Base-by-base conservation (phyloP, 2,888 invertebrate species). In the Pterobdella sp. region DNA sequence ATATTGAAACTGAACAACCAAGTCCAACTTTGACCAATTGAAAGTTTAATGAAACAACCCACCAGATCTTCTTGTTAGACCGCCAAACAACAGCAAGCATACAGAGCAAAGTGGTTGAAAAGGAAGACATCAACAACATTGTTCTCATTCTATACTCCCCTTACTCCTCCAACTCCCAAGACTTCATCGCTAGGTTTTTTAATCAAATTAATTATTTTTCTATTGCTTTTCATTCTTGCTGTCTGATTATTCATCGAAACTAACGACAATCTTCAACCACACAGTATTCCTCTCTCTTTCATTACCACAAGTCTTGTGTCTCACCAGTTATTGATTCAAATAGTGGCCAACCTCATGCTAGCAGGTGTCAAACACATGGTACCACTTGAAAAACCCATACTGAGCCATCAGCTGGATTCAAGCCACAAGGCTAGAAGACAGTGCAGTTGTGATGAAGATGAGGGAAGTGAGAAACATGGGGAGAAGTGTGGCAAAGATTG, bases 271-370 rank as follows among this genome's bases (percentile, higher is more conserved):
- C 1, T 36, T 26, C 67, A 26, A 65, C 34, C 10, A 79, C 80
- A 1, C 79, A 85, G 93, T 77, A 92, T 95, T 76, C 92, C 94
- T 1, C 91, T 94, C 80, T 88, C 91, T 80, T 91, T 90, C 77
- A 84, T 95, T 71, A 90, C 94, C 0, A 91, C 94, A 1, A 93
- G 94, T 1, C 87, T 95, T 74, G 83, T 94, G 77, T 92, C 94
- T 3, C 94, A 94, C 83, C 94, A 94, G 85, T 91, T 94, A 87
- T 85, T 94, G 72, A 87, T 94, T 42, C 94, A 94, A 85, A 90
- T 93, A 72, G 89, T 94, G 75, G 94, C 93, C 1, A 91, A 90
- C 79, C 87, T 94, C 26, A 85, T 95, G 29, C 87, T 94, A 60
- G 91, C 93, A 80, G 89, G 90, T 1, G 87, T 88, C 0, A 86